These are phyloP conservation scores for Zaprionus davidi DNA, from an alignment of 1,140 invertebrate species.

Conservation along the genomic window DNA sequence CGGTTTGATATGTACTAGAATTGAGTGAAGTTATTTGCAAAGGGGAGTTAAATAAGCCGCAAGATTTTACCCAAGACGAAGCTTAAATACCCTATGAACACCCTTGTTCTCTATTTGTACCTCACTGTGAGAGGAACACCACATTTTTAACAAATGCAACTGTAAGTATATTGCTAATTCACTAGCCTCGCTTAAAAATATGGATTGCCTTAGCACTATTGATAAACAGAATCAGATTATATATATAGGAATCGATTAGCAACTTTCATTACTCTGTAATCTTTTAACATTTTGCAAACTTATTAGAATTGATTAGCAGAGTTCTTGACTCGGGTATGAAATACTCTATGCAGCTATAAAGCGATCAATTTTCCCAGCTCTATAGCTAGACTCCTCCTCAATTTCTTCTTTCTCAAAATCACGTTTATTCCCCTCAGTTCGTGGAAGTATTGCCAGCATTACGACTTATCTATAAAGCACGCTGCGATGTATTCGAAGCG, in stretches of 20 bases:
- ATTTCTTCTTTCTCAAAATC: background rate
- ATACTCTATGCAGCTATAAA: background rate
- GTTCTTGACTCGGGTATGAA: background rate
- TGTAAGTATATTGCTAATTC: background rate
- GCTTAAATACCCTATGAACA: background rate
- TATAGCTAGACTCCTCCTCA: background rate
- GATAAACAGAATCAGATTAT: no score
- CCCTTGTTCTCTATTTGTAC: background rate
- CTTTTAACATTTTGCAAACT: background rate
- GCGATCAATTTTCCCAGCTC: background rate
- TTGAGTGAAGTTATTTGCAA: conserved; percentile 9
- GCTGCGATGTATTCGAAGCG: conserved; percentile 7
- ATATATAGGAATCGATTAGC: background rate
- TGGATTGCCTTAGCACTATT: no score
- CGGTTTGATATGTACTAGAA: conserved; percentile 24
- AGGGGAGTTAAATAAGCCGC: conserved; percentile 5
- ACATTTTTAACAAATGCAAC: no score
- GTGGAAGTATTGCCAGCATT: conserved; percentile 14
- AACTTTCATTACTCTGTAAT: background rate
- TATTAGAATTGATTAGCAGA: background rate
- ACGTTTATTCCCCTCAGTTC: background rate
- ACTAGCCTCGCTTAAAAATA: background rate
- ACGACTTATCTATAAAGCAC: conserved; percentile 6
- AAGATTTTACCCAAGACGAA: background rate
- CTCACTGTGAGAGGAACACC: no score